These are phyloP conservation scores for Kryptopterus vitreolus DNA, from an alignment of 2,797 vertebrate species.

Conservation along the genomic window DNA sequence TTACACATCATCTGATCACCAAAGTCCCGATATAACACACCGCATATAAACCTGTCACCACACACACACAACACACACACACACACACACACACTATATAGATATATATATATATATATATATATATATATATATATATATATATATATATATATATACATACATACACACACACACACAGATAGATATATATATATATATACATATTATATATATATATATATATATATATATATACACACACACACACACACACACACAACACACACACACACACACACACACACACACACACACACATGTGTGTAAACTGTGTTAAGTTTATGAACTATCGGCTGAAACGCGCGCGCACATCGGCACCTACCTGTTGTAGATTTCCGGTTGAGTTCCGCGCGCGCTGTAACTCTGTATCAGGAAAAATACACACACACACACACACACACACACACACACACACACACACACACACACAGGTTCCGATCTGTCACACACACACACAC, in stretches of 20 bases:
- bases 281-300: not conserved
- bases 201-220: no score
- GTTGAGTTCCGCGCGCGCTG: not conserved
- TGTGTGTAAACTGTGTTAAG: not conserved
- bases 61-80: no score
- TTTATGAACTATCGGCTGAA: not conserved
- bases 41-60: no score
- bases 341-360: not conserved
- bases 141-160: no score
- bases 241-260: not conserved
- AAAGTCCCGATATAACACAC: no score
- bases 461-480: not conserved
- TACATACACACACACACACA: no score
- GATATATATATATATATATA: no score
- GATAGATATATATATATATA: no score
- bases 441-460: not conserved
- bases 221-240: not conserved
- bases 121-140: no score
- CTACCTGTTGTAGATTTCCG: conserved; percentile 22
- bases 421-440: not conserved
- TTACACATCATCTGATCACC: no score
- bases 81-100: no score
- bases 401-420: not conserved
- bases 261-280: no score
- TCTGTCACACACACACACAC: not conserved